A percentile compares a stretch with the other conserved stretches of the same genome.
phyloP scores from a whole-genome alignment of 2,113 vertebrate species.

The Maccullochella peelii region DNA sequence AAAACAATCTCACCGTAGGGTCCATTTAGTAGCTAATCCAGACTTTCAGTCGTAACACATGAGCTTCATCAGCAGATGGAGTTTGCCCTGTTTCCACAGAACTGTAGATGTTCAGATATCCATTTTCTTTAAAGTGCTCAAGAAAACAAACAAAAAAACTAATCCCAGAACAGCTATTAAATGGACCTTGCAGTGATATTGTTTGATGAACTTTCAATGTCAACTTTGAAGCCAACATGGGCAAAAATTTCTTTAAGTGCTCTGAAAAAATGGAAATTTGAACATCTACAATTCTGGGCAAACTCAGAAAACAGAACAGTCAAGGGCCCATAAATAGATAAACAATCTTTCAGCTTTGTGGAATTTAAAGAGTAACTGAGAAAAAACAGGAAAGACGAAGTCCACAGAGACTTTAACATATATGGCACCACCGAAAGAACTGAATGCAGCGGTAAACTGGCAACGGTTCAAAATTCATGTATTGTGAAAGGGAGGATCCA shows the following conservation, averaged over 20 bases:
- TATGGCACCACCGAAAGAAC: not conserved
- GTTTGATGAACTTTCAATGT: not conserved
- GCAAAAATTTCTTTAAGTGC: not conserved
- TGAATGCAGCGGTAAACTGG: not conserved
- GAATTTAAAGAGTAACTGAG: not conserved
- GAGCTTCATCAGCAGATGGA: not conserved
- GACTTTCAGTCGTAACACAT: not conserved
- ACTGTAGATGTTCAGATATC: too few species aligned
- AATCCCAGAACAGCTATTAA: not conserved
- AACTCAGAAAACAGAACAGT: not conserved
- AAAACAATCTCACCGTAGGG: too few species aligned
- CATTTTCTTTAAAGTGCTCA: too few species aligned
- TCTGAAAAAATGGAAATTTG: not conserved
- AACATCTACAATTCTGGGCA: not conserved
- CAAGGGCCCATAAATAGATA: not conserved
- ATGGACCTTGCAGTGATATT: not conserved
- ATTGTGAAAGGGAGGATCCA: not conserved
- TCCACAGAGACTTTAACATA: not conserved
- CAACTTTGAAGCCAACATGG: not conserved
- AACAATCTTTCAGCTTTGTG: not conserved
- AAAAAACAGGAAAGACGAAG: too few species aligned
- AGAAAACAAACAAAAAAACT: too few species aligned
- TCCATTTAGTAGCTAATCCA: not conserved
- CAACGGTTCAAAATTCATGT: not conserved
- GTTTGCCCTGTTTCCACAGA: not conserved